These are phyloP conservation scores for Callipepla californica DNA, from an alignment of 2,113 vertebrate genomes.

Conservation along the genomic window DNA sequence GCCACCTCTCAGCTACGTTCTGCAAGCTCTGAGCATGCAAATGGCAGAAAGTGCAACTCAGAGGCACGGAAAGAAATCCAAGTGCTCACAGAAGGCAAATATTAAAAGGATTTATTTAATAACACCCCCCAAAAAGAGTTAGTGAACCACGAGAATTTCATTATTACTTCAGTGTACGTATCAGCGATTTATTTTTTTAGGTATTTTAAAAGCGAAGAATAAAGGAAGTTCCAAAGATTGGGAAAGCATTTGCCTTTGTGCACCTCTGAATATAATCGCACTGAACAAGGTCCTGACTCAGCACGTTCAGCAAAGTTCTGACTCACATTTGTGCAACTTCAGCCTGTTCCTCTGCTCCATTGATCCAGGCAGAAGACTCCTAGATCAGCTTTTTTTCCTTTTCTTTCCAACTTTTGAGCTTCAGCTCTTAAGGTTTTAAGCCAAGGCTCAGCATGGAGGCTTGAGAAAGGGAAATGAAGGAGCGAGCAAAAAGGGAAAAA, in stretches of 20 bases:
- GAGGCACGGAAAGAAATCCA: not conserved
- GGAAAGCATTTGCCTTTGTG: not conserved
- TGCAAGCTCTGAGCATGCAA: accelerated
- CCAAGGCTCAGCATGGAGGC: not conserved
- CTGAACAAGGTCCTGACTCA: constrained; percentile 18
- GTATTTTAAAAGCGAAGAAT: not conserved
- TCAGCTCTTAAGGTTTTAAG: not conserved
- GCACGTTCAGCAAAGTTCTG: not conserved
- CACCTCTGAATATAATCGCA: not conserved
- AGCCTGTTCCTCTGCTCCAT: constrained; percentile 35
- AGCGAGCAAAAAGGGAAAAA: not conserved
- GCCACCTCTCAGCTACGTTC: not conserved
- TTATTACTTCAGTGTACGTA: not conserved
- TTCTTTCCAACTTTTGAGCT: not conserved
- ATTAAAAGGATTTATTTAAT: not conserved
- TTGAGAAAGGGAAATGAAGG: not conserved
- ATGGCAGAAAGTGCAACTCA: not conserved
- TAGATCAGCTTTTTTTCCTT: constrained; percentile 18
- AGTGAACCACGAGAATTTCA: not conserved
- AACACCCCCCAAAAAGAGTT: not conserved
- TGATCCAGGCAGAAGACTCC: constrained; percentile 46
- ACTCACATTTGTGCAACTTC: constrained; percentile 30
- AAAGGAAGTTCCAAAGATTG: not conserved
- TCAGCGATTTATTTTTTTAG: not conserved
- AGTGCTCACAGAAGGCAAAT: not conserved